Conservation (phyloP, 1,140 invertebrate species). For the Drosophila punjabiensis region DNA sequence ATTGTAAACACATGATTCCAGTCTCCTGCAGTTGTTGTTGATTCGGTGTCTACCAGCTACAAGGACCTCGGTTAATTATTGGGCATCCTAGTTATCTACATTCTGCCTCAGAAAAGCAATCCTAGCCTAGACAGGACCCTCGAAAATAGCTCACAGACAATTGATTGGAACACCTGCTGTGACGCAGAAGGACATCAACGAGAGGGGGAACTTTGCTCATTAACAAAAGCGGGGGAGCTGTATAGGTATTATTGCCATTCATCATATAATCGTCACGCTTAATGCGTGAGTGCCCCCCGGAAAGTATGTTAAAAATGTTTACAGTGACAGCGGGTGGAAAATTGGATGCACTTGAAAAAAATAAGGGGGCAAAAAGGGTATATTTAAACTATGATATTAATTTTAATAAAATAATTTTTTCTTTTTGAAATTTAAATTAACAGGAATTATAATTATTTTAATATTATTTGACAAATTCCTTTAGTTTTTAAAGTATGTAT, state of each 20-base stretch:
- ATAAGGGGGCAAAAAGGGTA: too few relatives aligned
- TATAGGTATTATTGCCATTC: slow-evolving; percentile 31
- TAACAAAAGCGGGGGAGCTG: background rate
- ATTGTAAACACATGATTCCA: slow-evolving; percentile 69
- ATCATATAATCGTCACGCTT: slow-evolving; percentile 59
- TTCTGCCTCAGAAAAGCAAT: slow-evolving; percentile 7
- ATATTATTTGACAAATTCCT: too few relatives aligned
- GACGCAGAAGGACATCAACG: background rate
- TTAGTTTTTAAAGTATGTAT: too few relatives aligned
- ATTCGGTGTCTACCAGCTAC: background rate
- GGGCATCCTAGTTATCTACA: slow-evolving; percentile 11
- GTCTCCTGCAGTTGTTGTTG: slow-evolving; percentile 4
- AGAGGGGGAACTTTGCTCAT: background rate
- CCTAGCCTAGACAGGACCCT: background rate
- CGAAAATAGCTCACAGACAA: slow-evolving; percentile 29
- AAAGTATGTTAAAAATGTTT: slow-evolving; percentile 53
- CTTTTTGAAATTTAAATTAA: too few relatives aligned
- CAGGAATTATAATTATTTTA: too few relatives aligned
- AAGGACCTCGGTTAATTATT: slow-evolving; percentile 33
- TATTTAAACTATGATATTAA: background rate
- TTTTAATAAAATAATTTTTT: background rate
- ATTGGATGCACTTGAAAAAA: background rate
- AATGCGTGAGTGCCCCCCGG: slow-evolving; percentile 16
- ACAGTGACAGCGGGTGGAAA: slow-evolving; percentile 8
- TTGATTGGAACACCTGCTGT: slow-evolving; percentile 37